These are phyloP conservation scores for Lutjanus campechanus DNA, from an alignment of 2,797 vertebrate genomes.

Conservation along the genomic window DNA sequence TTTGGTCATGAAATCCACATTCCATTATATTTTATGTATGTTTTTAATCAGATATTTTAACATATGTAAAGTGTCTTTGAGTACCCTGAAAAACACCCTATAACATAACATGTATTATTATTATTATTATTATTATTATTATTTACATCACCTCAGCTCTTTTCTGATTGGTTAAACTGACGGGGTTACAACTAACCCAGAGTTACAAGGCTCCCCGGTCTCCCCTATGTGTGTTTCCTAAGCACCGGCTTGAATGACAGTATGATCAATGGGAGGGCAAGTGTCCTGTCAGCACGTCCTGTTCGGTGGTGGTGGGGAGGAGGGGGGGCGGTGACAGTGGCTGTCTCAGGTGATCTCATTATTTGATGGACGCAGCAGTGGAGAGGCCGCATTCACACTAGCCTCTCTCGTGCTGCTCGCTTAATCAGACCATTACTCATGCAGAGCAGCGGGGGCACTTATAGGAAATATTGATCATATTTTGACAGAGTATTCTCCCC, in stretches of 20 bases:
- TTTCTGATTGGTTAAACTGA: too few relatives aligned
- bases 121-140: too few relatives aligned
- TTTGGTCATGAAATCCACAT: too few relatives aligned
- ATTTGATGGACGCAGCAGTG: conserved; percentile 81
- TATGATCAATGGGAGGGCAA: conserved; percentile 79
- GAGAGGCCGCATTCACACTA: conserved; percentile 63
- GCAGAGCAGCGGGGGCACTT: conserved; percentile 71
- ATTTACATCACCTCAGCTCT: too few relatives aligned
- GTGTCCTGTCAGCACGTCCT: conserved; percentile 80
- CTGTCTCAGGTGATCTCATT: conserved; percentile 83
- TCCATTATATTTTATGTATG: too few relatives aligned
- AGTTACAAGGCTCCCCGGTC: too few relatives aligned
- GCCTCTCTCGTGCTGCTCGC: conserved; percentile 59
- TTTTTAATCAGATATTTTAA: too few relatives aligned
- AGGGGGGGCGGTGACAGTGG: conserved; percentile 40
- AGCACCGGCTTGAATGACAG: conserved; percentile 70
- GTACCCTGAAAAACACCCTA: too few relatives aligned
- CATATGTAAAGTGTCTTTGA: too few relatives aligned
- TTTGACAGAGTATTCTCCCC: conserved; percentile 81
- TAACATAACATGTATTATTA: too few relatives aligned
- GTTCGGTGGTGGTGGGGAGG: conserved; percentile 26
- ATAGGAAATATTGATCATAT: conserved; percentile 82
- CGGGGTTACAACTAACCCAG: too few relatives aligned
- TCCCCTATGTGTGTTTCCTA: conserved; percentile 24
- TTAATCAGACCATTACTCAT: conserved; percentile 80